Percentiles rank a stretch among this genome's conserved stretches.
Conservation (phyloP, 2,888 invertebrate genomes). For the Eugnorisma glareosa region DNA sequence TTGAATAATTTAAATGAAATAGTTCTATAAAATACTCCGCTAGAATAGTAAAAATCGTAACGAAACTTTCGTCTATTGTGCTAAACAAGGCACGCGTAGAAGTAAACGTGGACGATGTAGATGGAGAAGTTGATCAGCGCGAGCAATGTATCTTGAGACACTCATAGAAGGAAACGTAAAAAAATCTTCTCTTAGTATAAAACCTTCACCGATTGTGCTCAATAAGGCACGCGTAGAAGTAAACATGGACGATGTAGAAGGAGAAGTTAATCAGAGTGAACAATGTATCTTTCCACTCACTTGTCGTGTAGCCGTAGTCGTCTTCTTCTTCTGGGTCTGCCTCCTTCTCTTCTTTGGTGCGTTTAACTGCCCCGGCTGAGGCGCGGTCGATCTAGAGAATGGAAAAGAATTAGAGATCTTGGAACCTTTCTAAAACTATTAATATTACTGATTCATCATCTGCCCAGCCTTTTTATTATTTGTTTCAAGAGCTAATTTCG, state of each 20-base stretch:
- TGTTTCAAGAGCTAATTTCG: not conserved
- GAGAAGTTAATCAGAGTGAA: constrained; percentile 84
- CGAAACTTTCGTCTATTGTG: constrained; percentile 67
- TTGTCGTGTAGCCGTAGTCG: constrained; percentile 97
- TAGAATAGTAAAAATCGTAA: not conserved
- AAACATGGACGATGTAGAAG: constrained; percentile 85
- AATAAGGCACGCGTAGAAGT: constrained; percentile 84
- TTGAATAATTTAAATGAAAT: not conserved
- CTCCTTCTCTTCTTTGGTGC: constrained; percentile 94
- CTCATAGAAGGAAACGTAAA: not conserved
- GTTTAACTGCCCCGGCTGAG: constrained; percentile 96
- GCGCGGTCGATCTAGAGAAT: constrained; percentile 94
- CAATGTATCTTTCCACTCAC: constrained; percentile 93
- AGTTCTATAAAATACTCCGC: not conserved
- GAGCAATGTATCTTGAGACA: constrained; percentile 83
- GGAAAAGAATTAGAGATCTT: constrained; percentile 29
- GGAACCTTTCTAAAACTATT: not conserved
- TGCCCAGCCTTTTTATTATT: not conserved
- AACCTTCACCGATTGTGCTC: constrained; percentile 73
- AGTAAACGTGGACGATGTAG: constrained; percentile 85
- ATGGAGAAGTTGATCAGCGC: constrained; percentile 83
- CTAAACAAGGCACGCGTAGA: constrained; percentile 84
- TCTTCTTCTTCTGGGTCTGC: constrained; percentile 97
- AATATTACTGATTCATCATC: not conserved
- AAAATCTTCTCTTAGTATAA: not conserved